Conservation (phyloP, 2,797 vertebrate species). For the Coccyzus lansbergi region DNA sequence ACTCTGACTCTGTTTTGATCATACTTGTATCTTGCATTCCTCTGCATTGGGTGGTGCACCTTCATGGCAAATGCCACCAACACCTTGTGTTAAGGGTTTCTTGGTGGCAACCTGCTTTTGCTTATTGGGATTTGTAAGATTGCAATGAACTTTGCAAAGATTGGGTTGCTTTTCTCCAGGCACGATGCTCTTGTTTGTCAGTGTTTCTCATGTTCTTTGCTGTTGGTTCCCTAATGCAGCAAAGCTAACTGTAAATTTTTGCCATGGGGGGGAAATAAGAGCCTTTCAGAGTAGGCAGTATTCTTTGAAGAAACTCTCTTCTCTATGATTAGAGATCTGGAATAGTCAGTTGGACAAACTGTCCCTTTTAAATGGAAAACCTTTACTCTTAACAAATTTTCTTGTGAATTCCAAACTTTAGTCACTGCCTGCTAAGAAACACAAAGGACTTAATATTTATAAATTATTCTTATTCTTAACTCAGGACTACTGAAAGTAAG, state of each 20-base stretch:
- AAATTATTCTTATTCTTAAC: not conserved
- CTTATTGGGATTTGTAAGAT: not conserved
- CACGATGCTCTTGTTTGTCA: not conserved
- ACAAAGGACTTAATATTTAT: not conserved
- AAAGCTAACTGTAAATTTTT: not conserved
- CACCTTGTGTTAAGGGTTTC: not conserved
- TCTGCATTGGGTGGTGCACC: not conserved
- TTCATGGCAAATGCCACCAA: not conserved
- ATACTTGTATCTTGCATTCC: not conserved
- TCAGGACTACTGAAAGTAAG: not conserved
- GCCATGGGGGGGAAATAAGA: not conserved
- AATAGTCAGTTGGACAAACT: not conserved
- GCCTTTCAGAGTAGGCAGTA: not conserved
- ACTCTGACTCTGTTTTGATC: not conserved
- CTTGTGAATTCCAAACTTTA: not conserved
- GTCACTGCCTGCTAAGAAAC: not conserved
- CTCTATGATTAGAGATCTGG: not conserved
- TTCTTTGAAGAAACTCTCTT: not conserved
- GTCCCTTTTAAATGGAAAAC: not conserved
- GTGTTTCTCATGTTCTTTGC: not conserved
- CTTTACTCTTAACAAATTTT: not conserved
- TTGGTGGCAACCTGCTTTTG: not conserved
- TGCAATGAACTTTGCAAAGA: not conserved
- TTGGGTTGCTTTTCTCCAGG: not conserved
- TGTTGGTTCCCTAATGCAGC: not conserved